phyloP scores from a whole-genome alignment of 2,113 vertebrate species.

The Gambusia affinis region DNA sequence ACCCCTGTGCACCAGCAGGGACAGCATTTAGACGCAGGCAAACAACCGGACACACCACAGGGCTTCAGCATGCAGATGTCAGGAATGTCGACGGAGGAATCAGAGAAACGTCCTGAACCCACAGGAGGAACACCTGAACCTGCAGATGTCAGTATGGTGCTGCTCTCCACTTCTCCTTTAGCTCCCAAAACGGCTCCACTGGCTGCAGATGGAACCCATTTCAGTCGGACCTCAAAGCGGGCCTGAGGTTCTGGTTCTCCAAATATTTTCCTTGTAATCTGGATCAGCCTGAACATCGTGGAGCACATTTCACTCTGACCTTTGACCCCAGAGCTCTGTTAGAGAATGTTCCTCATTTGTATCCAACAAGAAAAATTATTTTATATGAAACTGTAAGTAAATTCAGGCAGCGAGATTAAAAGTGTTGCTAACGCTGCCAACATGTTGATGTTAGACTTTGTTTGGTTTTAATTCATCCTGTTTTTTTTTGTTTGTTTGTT shows the following conservation, averaged over 20 bases:
- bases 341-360: slow-evolving; percentile 12
- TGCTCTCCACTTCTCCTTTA: slow-evolving; percentile 60
- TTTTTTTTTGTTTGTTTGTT: too few relatives aligned
- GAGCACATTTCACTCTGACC: slow-evolving; percentile 65
- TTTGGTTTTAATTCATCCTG: too few relatives aligned
- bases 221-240: slow-evolving; percentile 72
- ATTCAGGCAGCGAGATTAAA: too few relatives aligned
- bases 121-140: slow-evolving; percentile 45
- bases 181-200: slow-evolving; percentile 60
- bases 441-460: too few relatives aligned
- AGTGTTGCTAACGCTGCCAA: too few relatives aligned
- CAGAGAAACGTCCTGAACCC: neutral
- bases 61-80: too few relatives aligned
- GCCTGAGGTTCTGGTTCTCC: slow-evolving; percentile 77
- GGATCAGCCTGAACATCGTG: slow-evolving; percentile 74
- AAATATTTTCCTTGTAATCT: slow-evolving; percentile 84
- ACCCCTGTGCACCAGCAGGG: slow-evolving; percentile 76
- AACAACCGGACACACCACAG: neutral
- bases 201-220: slow-evolving; percentile 76
- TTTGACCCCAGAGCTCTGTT: slow-evolving; percentile 21
- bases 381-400: too few relatives aligned
- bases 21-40: neutral
- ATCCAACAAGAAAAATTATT: too few relatives aligned
- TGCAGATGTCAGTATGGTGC: slow-evolving; percentile 85
- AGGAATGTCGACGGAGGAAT: neutral